A percentile compares a stretch with the other conserved stretches of the same genome.
These are phyloP conservation scores for Ecliptopera silaceata DNA, from an alignment of 2,888 invertebrate genomes.

Conservation along the genomic window DNA sequence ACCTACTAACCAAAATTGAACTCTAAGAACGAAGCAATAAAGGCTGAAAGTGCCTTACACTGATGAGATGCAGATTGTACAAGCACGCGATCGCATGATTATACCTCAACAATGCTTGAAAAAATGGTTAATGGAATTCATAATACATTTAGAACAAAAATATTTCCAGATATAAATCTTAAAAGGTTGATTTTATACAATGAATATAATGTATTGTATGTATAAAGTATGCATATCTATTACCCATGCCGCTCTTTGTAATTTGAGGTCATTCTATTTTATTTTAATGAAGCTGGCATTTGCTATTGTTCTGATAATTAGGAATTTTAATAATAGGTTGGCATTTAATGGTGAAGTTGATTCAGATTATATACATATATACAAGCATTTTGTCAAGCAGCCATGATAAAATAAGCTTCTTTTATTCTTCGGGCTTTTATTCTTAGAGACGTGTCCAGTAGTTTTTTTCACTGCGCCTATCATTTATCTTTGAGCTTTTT, in stretches of 20 bases:
- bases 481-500: too few relatives aligned
- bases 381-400: too few relatives aligned
- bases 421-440: too few relatives aligned
- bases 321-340: not conserved
- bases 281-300: slow-evolving; percentile 3
- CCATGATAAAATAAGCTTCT: too few relatives aligned
- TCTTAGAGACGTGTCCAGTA: too few relatives aligned
- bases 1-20: slow-evolving; percentile 25
- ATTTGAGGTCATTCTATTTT: slow-evolving; percentile 4
- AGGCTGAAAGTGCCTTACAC: slow-evolving; percentile 13
- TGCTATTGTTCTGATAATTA: not conserved
- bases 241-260: not conserved
- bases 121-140: slow-evolving; percentile 49
- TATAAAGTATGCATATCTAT: not conserved
- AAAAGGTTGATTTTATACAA: slow-evolving; percentile 20
- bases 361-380: too few relatives aligned
- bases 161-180: slow-evolving; percentile 39
- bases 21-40: slow-evolving; percentile 15
- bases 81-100: slow-evolving; percentile 43
- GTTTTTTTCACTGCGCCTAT: too few relatives aligned
- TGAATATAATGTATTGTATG: slow-evolving; percentile 10
- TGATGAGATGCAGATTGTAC: slow-evolving; percentile 27
- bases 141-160: slow-evolving; percentile 55
- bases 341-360: too few relatives aligned
- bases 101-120: slow-evolving; percentile 37